Base-by-base conservation (phyloP, 1,140 invertebrate genomes). In the Drosophila truncata region DNA sequence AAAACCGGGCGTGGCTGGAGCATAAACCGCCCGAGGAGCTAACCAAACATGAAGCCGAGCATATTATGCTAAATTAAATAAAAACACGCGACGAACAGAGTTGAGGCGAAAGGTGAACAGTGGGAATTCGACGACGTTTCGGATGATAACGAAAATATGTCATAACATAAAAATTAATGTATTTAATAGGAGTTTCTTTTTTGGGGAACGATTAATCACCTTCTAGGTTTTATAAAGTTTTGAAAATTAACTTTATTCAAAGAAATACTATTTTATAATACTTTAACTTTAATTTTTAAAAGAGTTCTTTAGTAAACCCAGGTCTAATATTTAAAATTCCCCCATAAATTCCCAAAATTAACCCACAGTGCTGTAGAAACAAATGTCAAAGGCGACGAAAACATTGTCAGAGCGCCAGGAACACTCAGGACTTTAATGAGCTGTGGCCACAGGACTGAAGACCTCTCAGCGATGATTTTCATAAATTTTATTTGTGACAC, bases 1-100 rank as follows among this genome's bases (percentile, higher is more conserved):
- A 27, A 27, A 27, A 46, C 37, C 23, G 64, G 58, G 75, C 27
- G 41, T 47, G 35, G 54, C 37, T 14, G 37, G 5, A 46, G 66
- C 63, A 67, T 44, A 70, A 67, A 29, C 63, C 63, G 47, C 39
- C 66, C 63, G 23, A 27, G n/a, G 62, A 70, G 59, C 72, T 52
- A 83, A 80, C 84, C 66, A 80, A 73, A 78, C 80, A 84, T 74
- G 65, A 74, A 73, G 59, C 64, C 73, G 62, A 83, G 70, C 72
- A 88, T 74, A 84, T 70, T 62, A 82, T 82, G 67, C 61, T 78
- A 72, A 80, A 84, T 88, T 90, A 84, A 88, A 88, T 69, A 64
- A 83, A 88, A 88, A 84, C 83, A 82, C 76, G 81, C 65, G 71
- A 66, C 63, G 55, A 66, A 60, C 60, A 59, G 29, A 33, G 49